Evolutionary conservation across 1,140 invertebrate genomes (phyloP), one percentile per base, ranked within the genome.

Genomic region (Ceratoteleas bidentatus): DNA sequence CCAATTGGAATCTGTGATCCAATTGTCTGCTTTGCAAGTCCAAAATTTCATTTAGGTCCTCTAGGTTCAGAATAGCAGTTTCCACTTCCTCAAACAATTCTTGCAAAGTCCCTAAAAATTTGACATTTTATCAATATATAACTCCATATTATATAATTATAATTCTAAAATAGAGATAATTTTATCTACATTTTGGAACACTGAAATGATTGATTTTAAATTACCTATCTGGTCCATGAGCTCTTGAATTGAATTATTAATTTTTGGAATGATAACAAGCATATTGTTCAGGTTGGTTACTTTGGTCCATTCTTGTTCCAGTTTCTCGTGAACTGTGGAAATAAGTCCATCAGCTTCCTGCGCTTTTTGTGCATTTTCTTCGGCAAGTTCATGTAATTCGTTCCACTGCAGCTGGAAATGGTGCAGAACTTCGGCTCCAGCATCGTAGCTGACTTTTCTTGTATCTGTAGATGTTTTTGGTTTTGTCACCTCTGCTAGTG

Each of bases 371-470:
- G 94, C 93, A 90, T 94, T 95, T 65, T 93, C 91, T 85, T 95
- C 94, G 43, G 93, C 93, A 11, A 93, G 86, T 60, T 92, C 88
- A 77, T 95, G 94, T 13, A 95, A 75, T 72, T 94, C 93, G 77
- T 92, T 92, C 95, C 95, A 96, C 56, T 93, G 90, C 36, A 92
- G 87, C 85, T 95, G 94, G 87, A 94, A 95, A 78, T 93, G 93
- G 73, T 92, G 90, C 16, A 95, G 87, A 58, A 94, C 80, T 77
- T 93, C 92, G 7, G 92, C 91, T 1, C 93, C 94, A 34, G 93
- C 93, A 87, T 93, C 89, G 56, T 92, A 91, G 88, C 94, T 93
- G 34, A 92, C 90, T 80, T 89, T 87, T 66, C 86, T 80, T 14
- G 60, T 9, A 69, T 85, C 87, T 2, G 52, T 24, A 9, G 58